These are phyloP conservation scores for Calidris pygmaea DNA, from an alignment of 2,113 vertebrate species.

Conservation along the genomic window DNA sequence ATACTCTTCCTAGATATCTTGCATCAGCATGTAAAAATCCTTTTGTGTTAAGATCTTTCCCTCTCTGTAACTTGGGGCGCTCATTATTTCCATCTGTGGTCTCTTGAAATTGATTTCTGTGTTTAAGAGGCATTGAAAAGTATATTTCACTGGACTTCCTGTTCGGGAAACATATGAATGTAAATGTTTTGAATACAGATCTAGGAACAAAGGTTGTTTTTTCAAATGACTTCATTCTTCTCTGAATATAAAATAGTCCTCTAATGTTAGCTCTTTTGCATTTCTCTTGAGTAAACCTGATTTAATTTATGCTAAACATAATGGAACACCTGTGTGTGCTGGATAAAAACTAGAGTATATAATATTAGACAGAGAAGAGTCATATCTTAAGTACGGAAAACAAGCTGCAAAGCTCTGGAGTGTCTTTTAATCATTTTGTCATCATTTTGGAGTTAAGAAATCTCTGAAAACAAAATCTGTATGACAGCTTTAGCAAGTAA, in stretches of 20 bases:
- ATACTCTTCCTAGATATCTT: neutral
- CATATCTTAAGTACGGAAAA: neutral
- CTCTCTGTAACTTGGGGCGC: neutral
- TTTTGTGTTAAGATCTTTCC: neutral
- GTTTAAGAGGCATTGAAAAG: neutral
- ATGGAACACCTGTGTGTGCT: constrained; percentile 27
- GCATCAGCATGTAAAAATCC: neutral
- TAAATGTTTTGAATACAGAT: neutral
- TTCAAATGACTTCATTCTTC: neutral
- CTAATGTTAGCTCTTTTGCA: constrained; percentile 25
- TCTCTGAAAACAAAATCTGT: neutral
- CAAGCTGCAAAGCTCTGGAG: neutral
- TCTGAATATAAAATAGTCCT: constrained; percentile 16
- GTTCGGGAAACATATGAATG: neutral
- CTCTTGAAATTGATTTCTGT: neutral
- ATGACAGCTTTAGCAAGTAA: neutral
- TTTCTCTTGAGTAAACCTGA: constrained; percentile 22
- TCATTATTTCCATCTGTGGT: neutral
- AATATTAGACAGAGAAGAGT: neutral
- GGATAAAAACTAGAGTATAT: neutral
- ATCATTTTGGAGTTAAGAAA: neutral
- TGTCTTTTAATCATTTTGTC: neutral
- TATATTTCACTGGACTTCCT: neutral
- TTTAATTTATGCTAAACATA: constrained; percentile 53
- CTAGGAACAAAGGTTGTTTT: neutral